Conservation (phyloP, 2,888 invertebrate species). For the Cynaeus angustus region DNA sequence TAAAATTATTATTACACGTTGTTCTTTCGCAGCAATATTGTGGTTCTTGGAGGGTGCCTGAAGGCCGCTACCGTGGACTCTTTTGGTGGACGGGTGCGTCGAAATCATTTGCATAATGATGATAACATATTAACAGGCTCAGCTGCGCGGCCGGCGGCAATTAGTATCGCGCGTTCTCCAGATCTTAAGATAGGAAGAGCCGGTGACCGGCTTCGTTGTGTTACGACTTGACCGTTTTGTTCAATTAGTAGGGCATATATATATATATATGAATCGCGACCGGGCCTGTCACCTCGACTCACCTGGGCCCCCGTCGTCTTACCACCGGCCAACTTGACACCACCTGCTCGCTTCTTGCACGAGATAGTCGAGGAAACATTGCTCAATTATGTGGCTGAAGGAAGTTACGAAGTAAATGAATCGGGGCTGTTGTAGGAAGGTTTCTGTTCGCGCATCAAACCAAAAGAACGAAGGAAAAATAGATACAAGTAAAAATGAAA, state of each 20-base stretch:
- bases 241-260: constrained; percentile 61
- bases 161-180: constrained; percentile 66
- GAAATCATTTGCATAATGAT: constrained; percentile 69
- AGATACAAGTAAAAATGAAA: too few relatives aligned
- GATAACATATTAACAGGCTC: constrained; percentile 69
- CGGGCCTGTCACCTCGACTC: constrained; percentile 62
- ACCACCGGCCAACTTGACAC: constrained; percentile 39
- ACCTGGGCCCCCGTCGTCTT: constrained; percentile 55
- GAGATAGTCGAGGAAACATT: constrained; percentile 17
- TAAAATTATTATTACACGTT: too few relatives aligned
- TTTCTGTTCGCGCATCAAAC: background rate
- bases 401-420: too few relatives aligned
- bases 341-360: constrained; percentile 48
- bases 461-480: too few relatives aligned
- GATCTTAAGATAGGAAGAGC: constrained; percentile 57
- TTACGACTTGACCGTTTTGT: constrained; percentile 60
- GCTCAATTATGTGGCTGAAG: background rate
- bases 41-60: constrained; percentile 51
- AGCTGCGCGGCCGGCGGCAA: constrained; percentile 68
- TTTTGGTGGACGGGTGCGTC: constrained; percentile 55
- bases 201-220: constrained; percentile 44
- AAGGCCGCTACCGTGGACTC: constrained; percentile 57
- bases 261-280: constrained; percentile 64
- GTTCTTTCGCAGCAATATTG: background rate
- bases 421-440: too few relatives aligned